phyloP scores from a whole-genome alignment of 2,113 vertebrate species.

The Chrysochloris asiatica region DNA sequence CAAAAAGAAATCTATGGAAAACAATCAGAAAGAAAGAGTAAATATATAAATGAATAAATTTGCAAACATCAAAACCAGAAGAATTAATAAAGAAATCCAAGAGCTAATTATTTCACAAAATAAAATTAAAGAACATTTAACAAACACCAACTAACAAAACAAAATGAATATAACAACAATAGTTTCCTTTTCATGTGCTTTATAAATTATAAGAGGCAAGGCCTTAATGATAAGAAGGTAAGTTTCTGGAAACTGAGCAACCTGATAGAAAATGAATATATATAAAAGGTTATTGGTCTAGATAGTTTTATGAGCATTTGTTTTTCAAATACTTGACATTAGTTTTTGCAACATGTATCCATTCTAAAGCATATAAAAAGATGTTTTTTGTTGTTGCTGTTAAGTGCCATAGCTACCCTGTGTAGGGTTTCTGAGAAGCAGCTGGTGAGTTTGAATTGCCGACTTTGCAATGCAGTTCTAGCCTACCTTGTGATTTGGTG shows the following conservation, averaged over 20 bases:
- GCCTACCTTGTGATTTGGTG: too few relatives aligned
- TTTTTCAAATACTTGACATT: slow-evolving; percentile 4
- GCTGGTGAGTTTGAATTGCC: too few relatives aligned
- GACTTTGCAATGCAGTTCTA: too few relatives aligned
- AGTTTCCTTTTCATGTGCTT: too few relatives aligned
- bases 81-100: slow-evolving; percentile 14
- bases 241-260: too few relatives aligned
- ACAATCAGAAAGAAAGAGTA: background rate
- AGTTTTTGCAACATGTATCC: slow-evolving; percentile 6
- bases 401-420: too few relatives aligned
- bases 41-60: background rate
- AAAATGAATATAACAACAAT: background rate
- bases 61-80: background rate
- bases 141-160: background rate
- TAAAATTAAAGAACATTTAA: background rate
- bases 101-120: slow-evolving; percentile 5
- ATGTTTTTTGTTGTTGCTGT: too few relatives aligned
- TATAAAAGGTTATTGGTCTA: too few relatives aligned
- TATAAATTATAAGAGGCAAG: too few relatives aligned
- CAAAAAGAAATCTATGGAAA: slow-evolving; percentile 10
- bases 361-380: background rate
- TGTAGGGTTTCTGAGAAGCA: too few relatives aligned
- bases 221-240: too few relatives aligned
- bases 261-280: too few relatives aligned
- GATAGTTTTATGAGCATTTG: background rate